phyloP scores from a whole-genome alignment of 2,888 invertebrate species.

The Aporophyla nigra region DNA sequence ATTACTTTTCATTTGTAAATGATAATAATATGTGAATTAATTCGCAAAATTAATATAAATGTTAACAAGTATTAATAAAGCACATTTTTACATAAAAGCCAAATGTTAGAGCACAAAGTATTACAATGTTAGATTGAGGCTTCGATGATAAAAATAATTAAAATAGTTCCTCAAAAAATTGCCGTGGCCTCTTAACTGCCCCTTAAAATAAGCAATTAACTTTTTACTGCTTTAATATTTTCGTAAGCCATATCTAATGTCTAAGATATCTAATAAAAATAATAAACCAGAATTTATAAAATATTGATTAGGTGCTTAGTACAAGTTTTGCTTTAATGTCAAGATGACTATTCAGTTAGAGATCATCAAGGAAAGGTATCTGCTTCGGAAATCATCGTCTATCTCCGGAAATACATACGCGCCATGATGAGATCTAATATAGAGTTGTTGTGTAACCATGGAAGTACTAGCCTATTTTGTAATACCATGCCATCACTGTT shows the following conservation, averaged over 20 bases:
- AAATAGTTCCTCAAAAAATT: constrained; percentile 7
- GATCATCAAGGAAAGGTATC: not conserved
- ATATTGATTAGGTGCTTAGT: not conserved
- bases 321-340: not conserved
- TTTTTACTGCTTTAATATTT: constrained; percentile 23
- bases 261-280: constrained; percentile 6
- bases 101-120: constrained; percentile 29
- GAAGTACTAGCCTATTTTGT: not conserved
- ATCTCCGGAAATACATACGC: not conserved
- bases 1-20: constrained; percentile 15
- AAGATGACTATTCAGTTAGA: not conserved
- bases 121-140: constrained; percentile 8
- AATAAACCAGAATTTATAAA: not conserved
- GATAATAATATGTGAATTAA: not conserved
- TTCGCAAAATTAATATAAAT: constrained; percentile 1
- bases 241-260: constrained; percentile 6
- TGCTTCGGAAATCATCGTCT: not conserved
- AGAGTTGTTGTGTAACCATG: not conserved
- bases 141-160: not conserved
- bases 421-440: not conserved
- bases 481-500: not conserved
- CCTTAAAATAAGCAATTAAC: constrained; percentile 9
- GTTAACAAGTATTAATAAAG: constrained; percentile 23
- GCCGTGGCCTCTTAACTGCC: constrained; percentile 2
- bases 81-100: constrained; percentile 14